These are phyloP conservation scores for Nettapus auritus DNA, from an alignment of 2,113 vertebrate species.

Conservation along the genomic window DNA sequence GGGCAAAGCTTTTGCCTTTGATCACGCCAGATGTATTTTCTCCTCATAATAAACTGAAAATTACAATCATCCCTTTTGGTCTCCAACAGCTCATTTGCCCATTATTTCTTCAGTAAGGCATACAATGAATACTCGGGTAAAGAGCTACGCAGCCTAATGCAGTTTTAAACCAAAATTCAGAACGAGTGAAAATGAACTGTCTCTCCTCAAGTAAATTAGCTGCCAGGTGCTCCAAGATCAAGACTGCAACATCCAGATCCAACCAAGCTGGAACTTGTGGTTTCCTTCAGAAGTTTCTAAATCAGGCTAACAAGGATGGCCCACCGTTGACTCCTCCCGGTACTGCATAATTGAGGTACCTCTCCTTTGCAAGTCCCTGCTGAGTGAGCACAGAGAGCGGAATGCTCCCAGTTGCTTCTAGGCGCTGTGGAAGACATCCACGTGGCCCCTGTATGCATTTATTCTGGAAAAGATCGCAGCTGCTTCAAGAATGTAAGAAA, in stretches of 20 bases:
- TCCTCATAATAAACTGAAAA: slow-evolving; percentile 48
- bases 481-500: not conserved
- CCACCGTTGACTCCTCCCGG: not conserved
- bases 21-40: slow-evolving; percentile 46
- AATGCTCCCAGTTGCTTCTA: not conserved
- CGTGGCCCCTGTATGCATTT: not conserved
- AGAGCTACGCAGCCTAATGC: not conserved
- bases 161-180: not conserved
- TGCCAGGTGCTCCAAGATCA: not conserved
- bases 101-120: slow-evolving; percentile 15
- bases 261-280: not conserved
- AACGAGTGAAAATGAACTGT: not conserved
- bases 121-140: not conserved
- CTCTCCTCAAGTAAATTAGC: not conserved
- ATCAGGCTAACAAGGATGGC: not conserved
- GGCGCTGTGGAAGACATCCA: not conserved
- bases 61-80: slow-evolving; percentile 19
- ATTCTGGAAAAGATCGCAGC: not conserved
- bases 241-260: not conserved
- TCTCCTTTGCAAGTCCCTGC: not conserved
- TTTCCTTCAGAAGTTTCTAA: not conserved
- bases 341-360: not conserved
- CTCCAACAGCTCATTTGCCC: slow-evolving; percentile 27
- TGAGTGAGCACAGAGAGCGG: not conserved
- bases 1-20: slow-evolving; percentile 47